A percentile compares a stretch with the other conserved stretches of the same genome.
phyloP scores from a whole-genome alignment of 2,888 invertebrate species.

The Mythimna albipuncta region DNA sequence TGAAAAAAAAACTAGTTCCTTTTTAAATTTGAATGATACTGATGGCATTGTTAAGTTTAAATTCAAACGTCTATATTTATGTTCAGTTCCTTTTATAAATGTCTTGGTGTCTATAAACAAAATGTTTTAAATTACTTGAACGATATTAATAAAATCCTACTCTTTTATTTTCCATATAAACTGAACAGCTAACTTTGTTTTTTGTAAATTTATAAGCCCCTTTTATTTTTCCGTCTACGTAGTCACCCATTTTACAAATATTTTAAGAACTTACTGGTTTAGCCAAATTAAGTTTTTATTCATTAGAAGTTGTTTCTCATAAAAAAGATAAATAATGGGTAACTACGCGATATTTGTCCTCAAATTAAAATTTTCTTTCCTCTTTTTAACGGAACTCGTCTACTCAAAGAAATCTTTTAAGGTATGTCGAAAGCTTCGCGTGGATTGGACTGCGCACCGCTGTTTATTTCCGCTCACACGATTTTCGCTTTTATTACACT shows the following conservation, averaged over 20 bases:
- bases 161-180: conserved; percentile 37
- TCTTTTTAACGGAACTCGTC: conserved; percentile 88
- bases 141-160: conserved; percentile 6
- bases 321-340: conserved; percentile 55
- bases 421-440: conserved; percentile 88
- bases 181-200: conserved; percentile 34
- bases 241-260: conserved; percentile 51
- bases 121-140: conserved; percentile 29
- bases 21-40: background rate
- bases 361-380: conserved; percentile 83
- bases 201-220: conserved; percentile 35
- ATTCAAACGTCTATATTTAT: conserved; percentile 20
- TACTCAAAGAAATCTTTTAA: conserved; percentile 88
- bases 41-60: conserved; percentile 41
- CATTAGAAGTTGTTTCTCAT: background rate
- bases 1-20: background rate
- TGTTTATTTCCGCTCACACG: conserved; percentile 79
- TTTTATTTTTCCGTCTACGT: conserved; percentile 49
- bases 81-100: conserved; percentile 2
- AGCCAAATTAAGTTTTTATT: background rate
- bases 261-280: background rate
- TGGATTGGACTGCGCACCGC: conserved; percentile 77
- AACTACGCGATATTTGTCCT: conserved; percentile 54
- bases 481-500: conserved; percentile 81
- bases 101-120: conserved; percentile 54